Percentiles rank a stretch among this genome's conserved stretches.
These are phyloP conservation scores for Heteronetta atricapilla DNA, from an alignment of 2,113 vertebrate species.

Conservation along the genomic window DNA sequence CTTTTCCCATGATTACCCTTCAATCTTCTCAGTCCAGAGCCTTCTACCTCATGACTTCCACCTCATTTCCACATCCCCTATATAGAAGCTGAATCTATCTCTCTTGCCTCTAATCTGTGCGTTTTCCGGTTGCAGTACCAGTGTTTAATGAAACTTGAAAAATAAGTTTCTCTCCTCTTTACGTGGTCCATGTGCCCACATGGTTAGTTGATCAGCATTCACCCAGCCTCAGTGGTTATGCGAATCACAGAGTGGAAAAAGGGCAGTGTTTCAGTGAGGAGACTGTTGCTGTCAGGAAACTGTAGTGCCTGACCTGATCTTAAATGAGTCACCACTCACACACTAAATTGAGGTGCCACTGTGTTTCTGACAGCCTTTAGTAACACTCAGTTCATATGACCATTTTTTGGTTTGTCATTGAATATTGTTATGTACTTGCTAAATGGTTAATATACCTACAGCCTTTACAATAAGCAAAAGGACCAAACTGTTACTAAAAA, in stretches of 20 bases:
- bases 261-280: background rate
- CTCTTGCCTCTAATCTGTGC: background rate
- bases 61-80: background rate
- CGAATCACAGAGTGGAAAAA: background rate
- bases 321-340: background rate
- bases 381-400: background rate
- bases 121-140: background rate
- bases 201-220: background rate
- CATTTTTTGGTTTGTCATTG: background rate
- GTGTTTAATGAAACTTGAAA: background rate
- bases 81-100: background rate
- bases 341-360: too few relatives aligned
- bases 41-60: background rate
- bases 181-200: accelerated
- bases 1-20: background rate
- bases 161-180: background rate
- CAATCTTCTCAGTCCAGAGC: background rate
- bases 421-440: background rate
- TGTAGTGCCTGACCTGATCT: background rate
- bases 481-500: background rate
- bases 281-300: background rate
- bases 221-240: background rate
- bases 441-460: background rate
- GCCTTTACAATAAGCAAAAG: background rate
- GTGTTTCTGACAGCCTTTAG: background rate